Evolutionary conservation across 92 coral and sea anemone species (phyloP), one percentile per base, ranked within the genome.

Genomic region (Epizoanthus stellaris): DNA sequence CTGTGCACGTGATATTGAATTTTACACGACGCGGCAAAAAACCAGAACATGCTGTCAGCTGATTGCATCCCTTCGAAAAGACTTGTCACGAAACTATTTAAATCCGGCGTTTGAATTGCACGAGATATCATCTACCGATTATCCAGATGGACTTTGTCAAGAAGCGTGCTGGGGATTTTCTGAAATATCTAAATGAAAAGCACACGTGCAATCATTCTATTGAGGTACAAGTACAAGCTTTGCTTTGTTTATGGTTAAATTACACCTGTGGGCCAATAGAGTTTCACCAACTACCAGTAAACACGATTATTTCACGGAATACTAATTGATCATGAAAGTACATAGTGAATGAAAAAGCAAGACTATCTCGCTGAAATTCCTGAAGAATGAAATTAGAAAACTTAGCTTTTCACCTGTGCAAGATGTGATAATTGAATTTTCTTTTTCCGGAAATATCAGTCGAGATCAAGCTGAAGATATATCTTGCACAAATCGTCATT

Each of bases 1-100:
- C 5, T 11, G 15, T 62, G 83, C 83, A 79, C 83, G 83, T 79
- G 83, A 79, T 79, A 79, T 79, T 63, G 25, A 79, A 79, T 58
- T 76, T 70, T 70, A 54, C 56, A 61, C 83, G 58, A 61, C 83
- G 83, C 83, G 83, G 83, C 59, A 62, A 79, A 77, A 77, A 73
- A 34, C 43, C 14, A 36, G 81, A 76, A 57, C 64, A 60, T 47
- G 67, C 23, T 77, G 36, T 79, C 83, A 79, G 83, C 83, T 79
- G 83, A 79, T 79, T 21, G 72, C 56, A 11, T 39, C 39, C 20
- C 4, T 53, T 14, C 30, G 3, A 38, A 45, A 77, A 43, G 53
- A 16, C 15, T 62, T 10, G 72, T 79, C 83, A 79, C 83, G 83
- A 79, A 79, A 79, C 52, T 43, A 11, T 14, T 25, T 21, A 15